Conservation (phyloP, 1,140 invertebrate genomes). For the Drosophila leontia region DNA sequence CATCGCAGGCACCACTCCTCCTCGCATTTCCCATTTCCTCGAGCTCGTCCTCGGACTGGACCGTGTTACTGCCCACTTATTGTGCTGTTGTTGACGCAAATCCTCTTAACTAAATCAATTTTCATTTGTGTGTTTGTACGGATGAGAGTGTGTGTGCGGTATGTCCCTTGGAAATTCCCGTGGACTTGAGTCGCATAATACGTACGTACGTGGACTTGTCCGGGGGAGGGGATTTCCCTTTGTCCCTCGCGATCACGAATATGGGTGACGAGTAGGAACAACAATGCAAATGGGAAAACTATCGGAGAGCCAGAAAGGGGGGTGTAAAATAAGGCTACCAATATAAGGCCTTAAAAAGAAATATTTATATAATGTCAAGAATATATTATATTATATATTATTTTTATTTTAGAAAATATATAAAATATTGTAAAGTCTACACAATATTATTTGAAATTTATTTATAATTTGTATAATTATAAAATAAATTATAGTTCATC, state of each 20-base stretch:
- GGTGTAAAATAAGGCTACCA: no score
- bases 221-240: neutral
- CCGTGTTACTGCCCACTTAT: conserved; percentile 78
- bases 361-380: no score
- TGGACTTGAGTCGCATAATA: conserved; percentile 62
- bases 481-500: no score
- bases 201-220: conserved; percentile 21
- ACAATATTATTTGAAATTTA: no score
- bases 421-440: no score
- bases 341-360: no score
- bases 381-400: no score
- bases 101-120: conserved; percentile 83
- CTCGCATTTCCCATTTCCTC: conserved; percentile 16
- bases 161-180: conserved; percentile 45
- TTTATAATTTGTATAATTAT: no score
- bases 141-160: conserved; percentile 19
- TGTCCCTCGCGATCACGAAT: conserved; percentile 9
- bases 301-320: neutral
- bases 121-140: conserved; percentile 75
- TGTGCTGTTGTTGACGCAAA: conserved; percentile 83
- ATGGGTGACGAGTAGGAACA: neutral
- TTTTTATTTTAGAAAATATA: no score
- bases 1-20: neutral
- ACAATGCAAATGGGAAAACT: neutral
- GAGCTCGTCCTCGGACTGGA: conserved; percentile 25